These are phyloP conservation scores for Chaetogeoica ovagalla DNA, from an alignment of 2,888 invertebrate species.

Conservation along the genomic window DNA sequence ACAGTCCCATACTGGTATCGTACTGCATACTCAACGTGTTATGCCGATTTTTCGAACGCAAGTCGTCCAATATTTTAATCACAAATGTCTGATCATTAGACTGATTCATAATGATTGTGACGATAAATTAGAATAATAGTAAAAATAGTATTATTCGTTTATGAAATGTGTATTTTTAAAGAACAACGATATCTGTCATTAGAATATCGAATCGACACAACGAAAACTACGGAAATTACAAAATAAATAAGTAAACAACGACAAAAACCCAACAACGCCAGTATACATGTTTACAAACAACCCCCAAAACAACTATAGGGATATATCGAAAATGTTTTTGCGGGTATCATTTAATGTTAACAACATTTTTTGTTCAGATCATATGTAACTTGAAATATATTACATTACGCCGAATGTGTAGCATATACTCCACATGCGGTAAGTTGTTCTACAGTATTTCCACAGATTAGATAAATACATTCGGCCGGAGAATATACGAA, in stretches of 20 bases:
- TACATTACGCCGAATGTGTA: background rate
- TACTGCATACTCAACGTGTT: conserved; percentile 31
- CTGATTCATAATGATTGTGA: conserved; percentile 22
- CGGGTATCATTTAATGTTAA: background rate
- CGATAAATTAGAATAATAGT: background rate
- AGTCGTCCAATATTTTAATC: conserved; percentile 46
- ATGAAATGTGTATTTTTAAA: background rate
- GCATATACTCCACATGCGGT: background rate
- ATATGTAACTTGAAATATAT: background rate
- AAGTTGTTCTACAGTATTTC: no score
- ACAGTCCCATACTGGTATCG: conserved; percentile 11
- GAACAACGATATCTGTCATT: background rate
- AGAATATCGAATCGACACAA: no score
- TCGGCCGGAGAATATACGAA: no score
- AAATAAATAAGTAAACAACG: no score
- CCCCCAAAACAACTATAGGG: no score
- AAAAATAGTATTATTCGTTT: background rate
- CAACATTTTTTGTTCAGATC: background rate
- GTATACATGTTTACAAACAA: no score
- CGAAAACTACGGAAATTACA: no score
- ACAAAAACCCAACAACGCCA: no score
- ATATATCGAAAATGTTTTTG: no score
- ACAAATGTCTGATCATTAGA: conserved; percentile 50
- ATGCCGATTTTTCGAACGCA: conserved; percentile 23
- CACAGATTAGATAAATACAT: no score